Conservation (phyloP, 2,113 vertebrate genomes). For the Empidonax traillii region DNA sequence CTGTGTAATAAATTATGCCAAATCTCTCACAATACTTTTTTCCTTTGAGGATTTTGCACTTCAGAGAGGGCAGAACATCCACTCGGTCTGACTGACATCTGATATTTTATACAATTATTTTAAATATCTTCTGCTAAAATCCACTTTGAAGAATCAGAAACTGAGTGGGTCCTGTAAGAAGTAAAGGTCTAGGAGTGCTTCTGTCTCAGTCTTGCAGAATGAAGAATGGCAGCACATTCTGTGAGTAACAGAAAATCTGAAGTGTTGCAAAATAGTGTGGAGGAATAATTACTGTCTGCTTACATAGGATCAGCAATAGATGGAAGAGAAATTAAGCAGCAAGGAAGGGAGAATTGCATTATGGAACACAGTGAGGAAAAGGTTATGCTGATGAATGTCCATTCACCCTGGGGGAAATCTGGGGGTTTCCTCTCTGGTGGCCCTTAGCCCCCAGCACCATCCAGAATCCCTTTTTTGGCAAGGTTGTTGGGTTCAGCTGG, state of each 20-base stretch:
- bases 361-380: not conserved
- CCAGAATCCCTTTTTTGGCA: not conserved
- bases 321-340: conserved; percentile 20
- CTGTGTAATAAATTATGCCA: not conserved
- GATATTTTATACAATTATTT: not conserved
- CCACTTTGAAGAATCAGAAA: not conserved
- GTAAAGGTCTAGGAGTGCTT: not conserved
- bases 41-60: not conserved
- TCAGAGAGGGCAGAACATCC: not conserved
- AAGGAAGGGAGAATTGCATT: not conserved
- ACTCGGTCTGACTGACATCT: not conserved
- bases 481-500: not conserved
- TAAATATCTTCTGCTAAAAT: not conserved
- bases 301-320: not conserved
- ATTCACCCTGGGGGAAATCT: not conserved
- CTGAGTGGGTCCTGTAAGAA: not conserved
- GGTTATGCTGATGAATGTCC: not conserved
- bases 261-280: not conserved
- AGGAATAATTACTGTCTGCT: conserved; percentile 16
- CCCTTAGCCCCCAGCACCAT: not conserved
- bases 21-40: not conserved
- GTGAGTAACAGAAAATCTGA: not conserved
- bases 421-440: not conserved
- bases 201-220: not conserved
- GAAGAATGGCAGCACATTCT: not conserved